These are phyloP conservation scores for Tachyglossus aculeatus DNA, from an alignment of 2,797 vertebrate genomes.

Conservation along the genomic window DNA sequence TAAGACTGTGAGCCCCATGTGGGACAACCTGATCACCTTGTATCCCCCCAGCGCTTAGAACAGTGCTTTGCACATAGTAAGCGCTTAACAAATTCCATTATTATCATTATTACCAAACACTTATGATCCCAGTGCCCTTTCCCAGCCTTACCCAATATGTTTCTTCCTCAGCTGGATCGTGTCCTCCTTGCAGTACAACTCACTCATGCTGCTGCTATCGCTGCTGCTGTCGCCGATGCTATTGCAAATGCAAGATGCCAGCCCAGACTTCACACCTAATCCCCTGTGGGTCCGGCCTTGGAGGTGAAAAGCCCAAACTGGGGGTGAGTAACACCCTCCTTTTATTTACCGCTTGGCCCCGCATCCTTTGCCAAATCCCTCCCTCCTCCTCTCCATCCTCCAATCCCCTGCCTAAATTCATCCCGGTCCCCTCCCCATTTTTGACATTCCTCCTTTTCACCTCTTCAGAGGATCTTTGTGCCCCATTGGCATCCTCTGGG, in stretches of 20 bases:
- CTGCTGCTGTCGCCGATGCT: not conserved
- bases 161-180: conserved; percentile 86
- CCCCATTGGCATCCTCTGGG: too few relatives aligned
- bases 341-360: conserved; percentile 29
- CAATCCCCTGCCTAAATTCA: not conserved
- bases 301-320: conserved; percentile 10
- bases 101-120: too few relatives aligned
- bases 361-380: conserved; percentile 39
- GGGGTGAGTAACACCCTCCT: conserved; percentile 14
- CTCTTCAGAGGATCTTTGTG: too few relatives aligned
- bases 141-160: conserved; percentile 85
- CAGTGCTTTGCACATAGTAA: too few relatives aligned
- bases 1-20: too few relatives aligned
- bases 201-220: conserved; percentile 61
- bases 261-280: too few relatives aligned
- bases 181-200: conserved; percentile 80
- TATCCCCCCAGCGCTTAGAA: too few relatives aligned
- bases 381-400: conserved; percentile 12
- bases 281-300: too few relatives aligned
- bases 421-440: not conserved
- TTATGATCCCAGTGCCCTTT: too few relatives aligned
- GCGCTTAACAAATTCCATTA: too few relatives aligned
- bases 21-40: too few relatives aligned
- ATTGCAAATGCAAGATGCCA: too few relatives aligned
- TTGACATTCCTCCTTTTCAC: not conserved